These are phyloP conservation scores for Lymantria monacha DNA, from an alignment of 2,888 invertebrate genomes.

Conservation along the genomic window DNA sequence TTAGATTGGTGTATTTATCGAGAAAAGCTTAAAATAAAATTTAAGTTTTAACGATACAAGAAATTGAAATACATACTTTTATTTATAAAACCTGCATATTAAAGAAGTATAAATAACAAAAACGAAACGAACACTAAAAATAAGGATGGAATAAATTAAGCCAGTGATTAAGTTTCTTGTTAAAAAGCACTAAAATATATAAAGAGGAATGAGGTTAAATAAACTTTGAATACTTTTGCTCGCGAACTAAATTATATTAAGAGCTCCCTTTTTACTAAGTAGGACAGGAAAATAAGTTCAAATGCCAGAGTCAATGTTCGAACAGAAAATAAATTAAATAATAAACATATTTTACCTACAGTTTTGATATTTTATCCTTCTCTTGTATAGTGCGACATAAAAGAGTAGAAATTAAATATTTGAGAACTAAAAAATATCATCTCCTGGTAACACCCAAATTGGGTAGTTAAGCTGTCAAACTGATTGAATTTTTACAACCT, in stretches of 20 bases:
- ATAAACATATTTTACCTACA: background rate
- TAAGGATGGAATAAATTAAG: constrained; percentile 11
- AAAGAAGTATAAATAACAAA: background rate
- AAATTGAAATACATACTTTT: background rate
- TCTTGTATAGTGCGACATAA: no score
- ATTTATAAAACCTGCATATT: background rate
- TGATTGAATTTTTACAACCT: no score
- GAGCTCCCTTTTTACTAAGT: constrained; percentile 27
- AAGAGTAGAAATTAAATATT: no score
- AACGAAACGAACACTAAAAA: background rate
- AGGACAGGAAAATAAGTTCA: constrained; percentile 45
- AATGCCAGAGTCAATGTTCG: constrained; percentile 24
- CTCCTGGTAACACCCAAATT: no score
- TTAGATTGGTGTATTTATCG: no score
- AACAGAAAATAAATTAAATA: background rate
- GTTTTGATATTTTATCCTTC: background rate
- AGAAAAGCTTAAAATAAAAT: no score
- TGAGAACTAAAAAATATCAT: no score
- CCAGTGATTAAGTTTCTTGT: constrained; percentile 21
- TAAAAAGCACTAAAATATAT: constrained; percentile 24
- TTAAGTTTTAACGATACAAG: no score
- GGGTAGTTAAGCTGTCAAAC: no score
- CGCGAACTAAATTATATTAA: constrained; percentile 25
- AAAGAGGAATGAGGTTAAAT: constrained; percentile 32
- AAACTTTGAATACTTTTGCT: constrained; percentile 30